Percentiles rank a stretch among this genome's conserved stretches.
Evolutionary conservation across 1,140 invertebrate genomes (phyloP).

Genomic region (Sarcophaga peregrina): DNA sequence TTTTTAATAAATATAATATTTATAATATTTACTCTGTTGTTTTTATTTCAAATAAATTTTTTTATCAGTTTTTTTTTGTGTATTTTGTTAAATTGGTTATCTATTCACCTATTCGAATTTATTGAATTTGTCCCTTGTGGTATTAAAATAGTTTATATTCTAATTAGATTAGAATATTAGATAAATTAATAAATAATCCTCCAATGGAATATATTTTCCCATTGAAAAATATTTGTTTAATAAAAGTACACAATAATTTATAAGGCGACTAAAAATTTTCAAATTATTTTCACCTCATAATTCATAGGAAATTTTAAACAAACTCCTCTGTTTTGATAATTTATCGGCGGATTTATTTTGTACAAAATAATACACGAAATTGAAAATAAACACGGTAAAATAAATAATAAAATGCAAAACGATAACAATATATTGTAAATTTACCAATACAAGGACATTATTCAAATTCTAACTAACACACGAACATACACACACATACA

Average conservation of each 20-base stretch:
- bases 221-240: neutral
- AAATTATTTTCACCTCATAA: neutral
- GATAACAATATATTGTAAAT: constrained; percentile 1
- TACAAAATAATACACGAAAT: neutral
- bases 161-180: too few relatives aligned
- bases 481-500: neutral
- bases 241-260: neutral
- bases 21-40: too few relatives aligned
- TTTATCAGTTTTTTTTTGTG: too few relatives aligned
- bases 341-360: constrained; percentile 3
- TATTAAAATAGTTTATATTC: too few relatives aligned
- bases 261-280: neutral
- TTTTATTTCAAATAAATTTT: too few relatives aligned
- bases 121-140: too few relatives aligned
- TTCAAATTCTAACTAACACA: neutral
- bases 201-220: too few relatives aligned
- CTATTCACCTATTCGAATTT: too few relatives aligned
- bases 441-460: neutral
- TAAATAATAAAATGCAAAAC: neutral
- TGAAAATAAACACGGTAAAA: neutral
- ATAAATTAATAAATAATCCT: too few relatives aligned
- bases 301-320: neutral
- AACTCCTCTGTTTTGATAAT: neutral
- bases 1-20: too few relatives aligned
- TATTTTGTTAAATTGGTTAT: too few relatives aligned